phyloP scores from a whole-genome alignment of 2,113 vertebrate genomes.

The Oxyura jamaicensis region DNA sequence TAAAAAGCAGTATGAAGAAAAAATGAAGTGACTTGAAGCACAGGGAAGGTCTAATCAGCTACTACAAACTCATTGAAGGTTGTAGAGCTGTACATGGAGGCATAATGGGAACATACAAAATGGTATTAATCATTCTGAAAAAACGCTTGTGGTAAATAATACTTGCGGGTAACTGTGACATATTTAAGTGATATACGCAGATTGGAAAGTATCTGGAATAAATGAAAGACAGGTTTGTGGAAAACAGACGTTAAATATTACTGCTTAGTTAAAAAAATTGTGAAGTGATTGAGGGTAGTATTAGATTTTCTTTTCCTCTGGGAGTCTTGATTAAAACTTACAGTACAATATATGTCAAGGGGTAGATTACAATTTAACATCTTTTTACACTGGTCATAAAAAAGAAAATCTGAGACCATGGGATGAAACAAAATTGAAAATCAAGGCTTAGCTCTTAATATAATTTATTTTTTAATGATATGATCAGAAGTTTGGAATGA shows the following conservation, averaged over 20 bases:
- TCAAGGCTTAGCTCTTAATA: constrained; percentile 40
- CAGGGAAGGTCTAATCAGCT: background rate
- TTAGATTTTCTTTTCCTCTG: constrained; percentile 52
- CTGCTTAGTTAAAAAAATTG: constrained; percentile 1
- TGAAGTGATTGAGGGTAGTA: constrained; percentile 31
- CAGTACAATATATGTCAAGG: constrained; percentile 38
- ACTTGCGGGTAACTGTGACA: background rate
- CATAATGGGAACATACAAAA: background rate
- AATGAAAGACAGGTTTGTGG: background rate
- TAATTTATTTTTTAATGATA: constrained; percentile 71
- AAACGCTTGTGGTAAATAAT: background rate
- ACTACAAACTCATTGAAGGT: background rate
- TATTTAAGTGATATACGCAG: constrained; percentile 18
- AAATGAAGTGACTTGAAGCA: background rate
- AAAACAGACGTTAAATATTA: constrained; percentile 35
- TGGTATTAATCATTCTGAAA: constrained; percentile 23
- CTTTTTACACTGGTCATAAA: constrained; percentile 49
- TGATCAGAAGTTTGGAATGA: constrained; percentile 62
- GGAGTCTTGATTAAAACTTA: constrained; percentile 60
- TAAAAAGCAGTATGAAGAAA: background rate
- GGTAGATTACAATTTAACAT: constrained; percentile 65
- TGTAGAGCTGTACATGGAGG: background rate
- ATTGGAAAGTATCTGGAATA: background rate
- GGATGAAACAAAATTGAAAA: constrained; percentile 58
- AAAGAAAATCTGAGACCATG: constrained; percentile 53